phyloP scores from a whole-genome alignment of 2,797 vertebrate genomes.

The Karalla daura region DNA sequence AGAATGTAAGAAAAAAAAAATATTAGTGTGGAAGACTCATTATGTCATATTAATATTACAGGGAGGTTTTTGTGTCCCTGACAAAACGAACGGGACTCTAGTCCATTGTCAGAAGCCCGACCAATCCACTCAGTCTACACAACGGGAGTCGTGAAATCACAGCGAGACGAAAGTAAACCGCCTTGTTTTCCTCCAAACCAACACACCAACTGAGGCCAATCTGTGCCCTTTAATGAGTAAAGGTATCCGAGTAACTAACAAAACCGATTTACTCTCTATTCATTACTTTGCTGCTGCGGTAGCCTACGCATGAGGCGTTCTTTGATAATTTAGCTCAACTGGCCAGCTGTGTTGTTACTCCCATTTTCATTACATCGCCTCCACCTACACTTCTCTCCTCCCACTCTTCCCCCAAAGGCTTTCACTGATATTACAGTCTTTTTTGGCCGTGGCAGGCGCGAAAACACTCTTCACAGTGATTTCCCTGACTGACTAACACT shows the following conservation, averaged over 20 bases:
- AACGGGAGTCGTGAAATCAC: background rate
- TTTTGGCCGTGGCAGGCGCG: constrained; percentile 34
- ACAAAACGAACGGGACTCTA: no score
- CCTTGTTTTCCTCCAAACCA: background rate
- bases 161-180: background rate
- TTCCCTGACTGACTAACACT: constrained; percentile 30
- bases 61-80: background rate
- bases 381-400: constrained; percentile 56
- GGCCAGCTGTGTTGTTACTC: constrained; percentile 73
- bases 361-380: constrained; percentile 76
- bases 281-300: constrained; percentile 52
- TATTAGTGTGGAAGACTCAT: constrained; percentile 25
- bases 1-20: constrained; percentile 35
- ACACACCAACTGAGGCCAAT: background rate
- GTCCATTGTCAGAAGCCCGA: no score
- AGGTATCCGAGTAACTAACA: constrained; percentile 21
- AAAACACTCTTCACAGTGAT: constrained; percentile 48
- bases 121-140: no score
- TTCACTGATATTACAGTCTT: constrained; percentile 61
- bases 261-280: constrained; percentile 36
- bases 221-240: background rate
- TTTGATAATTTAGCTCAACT: constrained; percentile 68
- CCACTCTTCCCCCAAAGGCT: constrained; percentile 47
- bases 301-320: constrained; percentile 55
- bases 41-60: constrained; percentile 25